A percentile compares a stretch with the other conserved stretches of the same genome.
Conservation (phyloP, 2,113 vertebrate species). For the Taurulus bubalis region DNA sequence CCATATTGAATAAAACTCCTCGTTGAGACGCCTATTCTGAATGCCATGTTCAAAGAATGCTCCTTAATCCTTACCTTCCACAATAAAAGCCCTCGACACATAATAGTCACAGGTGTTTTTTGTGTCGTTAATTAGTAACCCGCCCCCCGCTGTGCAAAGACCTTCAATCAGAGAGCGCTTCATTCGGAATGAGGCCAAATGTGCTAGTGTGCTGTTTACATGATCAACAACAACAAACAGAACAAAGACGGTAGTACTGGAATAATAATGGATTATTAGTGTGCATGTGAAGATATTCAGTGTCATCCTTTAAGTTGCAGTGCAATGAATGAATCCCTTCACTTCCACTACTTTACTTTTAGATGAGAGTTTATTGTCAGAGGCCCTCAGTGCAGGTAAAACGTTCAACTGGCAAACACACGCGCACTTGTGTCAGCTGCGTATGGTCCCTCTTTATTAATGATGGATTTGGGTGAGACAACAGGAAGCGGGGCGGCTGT, state of each 20-base stretch:
- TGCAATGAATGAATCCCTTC: background rate
- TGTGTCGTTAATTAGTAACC: background rate
- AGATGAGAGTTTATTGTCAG: no score
- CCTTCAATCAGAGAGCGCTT: background rate
- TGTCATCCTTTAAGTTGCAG: background rate
- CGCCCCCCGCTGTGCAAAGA: background rate
- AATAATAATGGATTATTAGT: background rate
- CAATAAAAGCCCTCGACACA: background rate
- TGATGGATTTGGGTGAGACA: constrained; percentile 24
- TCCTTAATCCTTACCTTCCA: background rate
- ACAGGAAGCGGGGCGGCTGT: constrained; percentile 32
- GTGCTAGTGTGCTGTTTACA: background rate
- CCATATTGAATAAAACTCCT: no score
- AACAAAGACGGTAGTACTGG: no score
- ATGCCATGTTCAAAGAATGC: no score
- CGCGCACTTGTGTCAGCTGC: background rate
- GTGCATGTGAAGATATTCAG: background rate
- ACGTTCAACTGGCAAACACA: no score
- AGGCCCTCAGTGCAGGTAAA: background rate
- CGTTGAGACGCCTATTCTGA: no score
- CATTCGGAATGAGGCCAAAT: no score
- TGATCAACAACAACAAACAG: no score
- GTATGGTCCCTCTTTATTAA: constrained; percentile 22
- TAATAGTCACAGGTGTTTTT: background rate
- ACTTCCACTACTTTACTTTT: background rate